Evolutionary conservation across 2,888 invertebrate genomes (phyloP).

Genomic region (Euproctis similis): DNA sequence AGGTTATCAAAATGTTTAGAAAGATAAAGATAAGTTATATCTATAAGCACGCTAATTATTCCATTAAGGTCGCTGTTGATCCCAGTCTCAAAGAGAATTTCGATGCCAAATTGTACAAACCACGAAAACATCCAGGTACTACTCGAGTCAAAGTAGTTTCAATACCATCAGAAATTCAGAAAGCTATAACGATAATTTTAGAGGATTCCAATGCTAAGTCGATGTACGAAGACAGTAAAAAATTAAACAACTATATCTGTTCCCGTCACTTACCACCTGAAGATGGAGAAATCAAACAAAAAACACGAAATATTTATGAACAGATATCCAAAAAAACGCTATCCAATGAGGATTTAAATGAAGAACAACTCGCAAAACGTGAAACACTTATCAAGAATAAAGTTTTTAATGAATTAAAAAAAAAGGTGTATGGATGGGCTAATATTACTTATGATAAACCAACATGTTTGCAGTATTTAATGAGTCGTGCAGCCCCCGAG

Average conservation of each 20-base stretch:
- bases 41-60: slow-evolving; percentile 37
- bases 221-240: slow-evolving; percentile 68
- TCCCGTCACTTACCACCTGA: slow-evolving; percentile 81
- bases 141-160: slow-evolving; percentile 64
- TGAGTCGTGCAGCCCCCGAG: slow-evolving; percentile 82
- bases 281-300: slow-evolving; percentile 58
- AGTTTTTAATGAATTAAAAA: slow-evolving; percentile 74
- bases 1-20: slow-evolving; percentile 53
- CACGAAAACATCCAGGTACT: slow-evolving; percentile 84
- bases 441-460: slow-evolving; percentile 81
- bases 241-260: slow-evolving; percentile 76
- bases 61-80: slow-evolving; percentile 67
- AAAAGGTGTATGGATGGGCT: slow-evolving; percentile 83
- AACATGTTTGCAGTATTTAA: slow-evolving; percentile 81
- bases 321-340: slow-evolving; percentile 40
- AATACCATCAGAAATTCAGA: slow-evolving; percentile 77
- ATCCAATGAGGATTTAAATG: slow-evolving; percentile 35
- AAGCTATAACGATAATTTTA: slow-evolving; percentile 71
- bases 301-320: slow-evolving; percentile 54
- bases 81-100: slow-evolving; percentile 63
- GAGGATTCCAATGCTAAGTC: slow-evolving; percentile 77
- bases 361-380: slow-evolving; percentile 50
- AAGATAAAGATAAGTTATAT: slow-evolving; percentile 40
- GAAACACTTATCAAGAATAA: slow-evolving; percentile 68
- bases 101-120: slow-evolving; percentile 73